Conservation (phyloP, 1,140 invertebrate genomes). For the Eriosoma lanigerum region DNA sequence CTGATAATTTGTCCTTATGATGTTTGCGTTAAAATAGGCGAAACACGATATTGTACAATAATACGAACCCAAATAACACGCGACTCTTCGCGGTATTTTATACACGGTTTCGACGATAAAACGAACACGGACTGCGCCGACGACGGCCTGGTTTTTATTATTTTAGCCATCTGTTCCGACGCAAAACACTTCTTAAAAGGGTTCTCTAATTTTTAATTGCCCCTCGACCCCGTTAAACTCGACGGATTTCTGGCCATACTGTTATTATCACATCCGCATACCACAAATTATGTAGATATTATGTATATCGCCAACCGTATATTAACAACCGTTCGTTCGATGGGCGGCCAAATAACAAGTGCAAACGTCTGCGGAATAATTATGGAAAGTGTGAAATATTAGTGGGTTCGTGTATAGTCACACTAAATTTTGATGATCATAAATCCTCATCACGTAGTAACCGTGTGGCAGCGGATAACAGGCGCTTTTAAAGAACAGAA, state of each 20-base stretch:
- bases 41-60: background rate
- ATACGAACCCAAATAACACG: background rate
- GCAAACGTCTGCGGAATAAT: conserved; percentile 34
- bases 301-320: no score
- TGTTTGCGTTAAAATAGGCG: background rate
- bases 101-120: background rate
- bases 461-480: background rate
- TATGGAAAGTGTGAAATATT: conserved; percentile 41
- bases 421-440: background rate
- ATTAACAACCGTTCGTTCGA: no score
- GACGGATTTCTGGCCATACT: conserved; percentile 24
- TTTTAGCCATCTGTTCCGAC: background rate
- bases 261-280: background rate
- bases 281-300: no score
- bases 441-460: conserved; percentile 38
- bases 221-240: background rate
- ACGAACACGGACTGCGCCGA: background rate
- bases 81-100: background rate
- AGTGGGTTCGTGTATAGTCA: conserved; percentile 5
- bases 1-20: background rate
- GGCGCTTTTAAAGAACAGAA: conserved; percentile 25
- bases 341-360: background rate
- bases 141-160: conserved; percentile 28
- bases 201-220: conserved; percentile 20
- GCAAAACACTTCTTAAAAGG: conserved; percentile 14